These are phyloP conservation scores for Heliocidaris tuberculata DNA, from an alignment of 35 echinoderm and acorn worm species.

Conservation along the genomic window DNA sequence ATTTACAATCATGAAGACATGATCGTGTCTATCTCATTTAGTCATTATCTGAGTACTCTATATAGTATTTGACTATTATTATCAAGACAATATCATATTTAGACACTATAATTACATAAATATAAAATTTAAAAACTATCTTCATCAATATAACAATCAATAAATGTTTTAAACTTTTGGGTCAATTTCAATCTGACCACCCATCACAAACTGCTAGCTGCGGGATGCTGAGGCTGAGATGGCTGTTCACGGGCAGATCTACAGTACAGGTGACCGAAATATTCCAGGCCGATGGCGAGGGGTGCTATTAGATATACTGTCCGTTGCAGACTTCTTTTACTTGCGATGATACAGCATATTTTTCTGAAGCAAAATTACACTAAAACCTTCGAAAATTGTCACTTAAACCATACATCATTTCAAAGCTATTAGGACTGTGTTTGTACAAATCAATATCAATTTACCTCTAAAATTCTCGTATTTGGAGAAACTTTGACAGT, in stretches of 20 bases:
- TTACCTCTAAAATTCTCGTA: conserved; percentile 71
- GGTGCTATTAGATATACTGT: background rate
- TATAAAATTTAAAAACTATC: too few species aligned
- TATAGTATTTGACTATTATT: too few species aligned
- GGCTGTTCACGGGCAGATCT: background rate
- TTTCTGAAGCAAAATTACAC: background rate
- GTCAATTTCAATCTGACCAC: too few species aligned
- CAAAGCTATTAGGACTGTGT: background rate
- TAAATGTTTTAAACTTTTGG: too few species aligned
- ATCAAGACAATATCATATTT: too few species aligned
- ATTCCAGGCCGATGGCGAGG: background rate
- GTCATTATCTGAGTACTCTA: too few species aligned
- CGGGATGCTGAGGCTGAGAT: background rate
- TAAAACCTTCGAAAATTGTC: background rate
- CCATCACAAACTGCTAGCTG: background rate
- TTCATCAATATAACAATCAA: too few species aligned
- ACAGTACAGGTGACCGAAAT: too few species aligned
- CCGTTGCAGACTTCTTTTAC: too few species aligned
- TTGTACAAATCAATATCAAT: background rate
- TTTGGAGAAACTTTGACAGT: conserved; percentile 74
- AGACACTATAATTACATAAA: too few species aligned
- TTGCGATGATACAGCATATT: background rate
- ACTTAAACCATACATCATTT: background rate
- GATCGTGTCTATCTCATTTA: too few species aligned
- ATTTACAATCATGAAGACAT: too few species aligned